Conservation (phyloP, 2,888 invertebrate species). For the Lepidochrysops patricia region DNA sequence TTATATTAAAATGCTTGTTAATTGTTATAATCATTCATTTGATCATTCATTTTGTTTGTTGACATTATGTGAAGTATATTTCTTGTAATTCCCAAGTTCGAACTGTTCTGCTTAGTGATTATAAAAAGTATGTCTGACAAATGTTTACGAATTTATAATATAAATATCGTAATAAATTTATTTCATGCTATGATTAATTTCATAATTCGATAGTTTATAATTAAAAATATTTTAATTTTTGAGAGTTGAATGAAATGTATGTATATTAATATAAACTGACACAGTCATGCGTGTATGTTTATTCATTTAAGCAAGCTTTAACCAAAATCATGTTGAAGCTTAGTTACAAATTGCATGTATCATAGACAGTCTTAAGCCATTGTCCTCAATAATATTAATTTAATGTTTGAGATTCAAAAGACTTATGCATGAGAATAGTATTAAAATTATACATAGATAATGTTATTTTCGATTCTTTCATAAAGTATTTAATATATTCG, state of each 20-base stretch:
- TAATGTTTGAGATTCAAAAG: slow-evolving; percentile 12
- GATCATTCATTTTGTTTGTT: slow-evolving; percentile 5
- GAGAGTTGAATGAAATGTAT: slow-evolving; percentile 10
- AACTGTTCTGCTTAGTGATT: neutral
- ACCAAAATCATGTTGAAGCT: slow-evolving; percentile 1
- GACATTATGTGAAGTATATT: neutral
- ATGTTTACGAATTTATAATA: slow-evolving; percentile 11
- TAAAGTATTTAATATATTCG: slow-evolving; percentile 13
- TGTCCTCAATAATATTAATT: slow-evolving; percentile 6
- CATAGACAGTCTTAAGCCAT: neutral
- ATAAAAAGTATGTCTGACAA: neutral
- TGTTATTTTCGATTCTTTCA: slow-evolving; percentile 11
- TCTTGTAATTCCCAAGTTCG: neutral
- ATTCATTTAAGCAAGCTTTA: slow-evolving; percentile 3
- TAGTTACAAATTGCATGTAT: neutral
- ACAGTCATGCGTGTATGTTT: slow-evolving; percentile 2
- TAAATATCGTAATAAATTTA: neutral
- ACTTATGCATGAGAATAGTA: slow-evolving; percentile 10
- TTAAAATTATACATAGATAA: slow-evolving; percentile 8
- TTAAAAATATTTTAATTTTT: slow-evolving; percentile 5
- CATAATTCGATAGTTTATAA: slow-evolving; percentile 3
- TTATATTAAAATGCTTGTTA: slow-evolving; percentile 5
- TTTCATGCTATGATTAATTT: slow-evolving; percentile 6
- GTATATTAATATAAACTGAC: neutral
- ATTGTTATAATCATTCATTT: slow-evolving; percentile 7